Evolutionary conservation across 1,140 invertebrate genomes (phyloP).

Genomic region (Euura saliciscinereae): DNA sequence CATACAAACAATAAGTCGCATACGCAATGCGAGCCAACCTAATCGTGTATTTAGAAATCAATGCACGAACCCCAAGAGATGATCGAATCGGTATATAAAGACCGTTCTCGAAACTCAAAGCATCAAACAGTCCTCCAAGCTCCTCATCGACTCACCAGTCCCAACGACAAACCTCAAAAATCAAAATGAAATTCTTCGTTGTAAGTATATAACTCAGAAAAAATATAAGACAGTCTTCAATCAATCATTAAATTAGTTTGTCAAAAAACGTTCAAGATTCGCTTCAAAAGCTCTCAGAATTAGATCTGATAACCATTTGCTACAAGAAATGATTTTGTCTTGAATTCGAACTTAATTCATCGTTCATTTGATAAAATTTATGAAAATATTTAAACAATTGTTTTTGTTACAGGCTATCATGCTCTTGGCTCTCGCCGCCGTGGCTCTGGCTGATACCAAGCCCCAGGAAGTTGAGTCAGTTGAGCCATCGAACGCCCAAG

Average conservation of each 20-base stretch:
- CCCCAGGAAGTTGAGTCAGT: constrained; percentile 22
- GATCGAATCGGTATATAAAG: constrained; percentile 48
- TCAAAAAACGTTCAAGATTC: too few relatives aligned
- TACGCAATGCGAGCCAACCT: constrained; percentile 18
- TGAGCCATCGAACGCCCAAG: constrained; percentile 25
- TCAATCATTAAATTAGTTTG: too few relatives aligned
- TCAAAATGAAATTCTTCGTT: constrained; percentile 47
- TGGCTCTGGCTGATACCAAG: constrained; percentile 32
- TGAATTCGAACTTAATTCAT: not conserved
- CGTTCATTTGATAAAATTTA: not conserved
- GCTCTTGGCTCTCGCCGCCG: constrained; percentile 43
- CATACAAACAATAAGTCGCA: constrained; percentile 2
- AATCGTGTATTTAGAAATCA: constrained; percentile 45
- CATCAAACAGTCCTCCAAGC: constrained; percentile 45
- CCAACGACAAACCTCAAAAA: constrained; percentile 19
- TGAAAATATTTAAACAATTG: not conserved
- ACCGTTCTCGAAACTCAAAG: constrained; percentile 36
- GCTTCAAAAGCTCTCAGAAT: too few relatives aligned
- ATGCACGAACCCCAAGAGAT: constrained; percentile 39
- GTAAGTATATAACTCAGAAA: constrained; percentile 48
- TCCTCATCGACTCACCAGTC: constrained; percentile 32
- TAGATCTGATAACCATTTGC: too few relatives aligned
- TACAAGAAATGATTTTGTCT: too few relatives aligned
- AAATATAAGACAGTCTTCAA: too few relatives aligned
- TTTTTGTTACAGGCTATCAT: constrained; percentile 34